Conservation (phyloP, 2,888 invertebrate genomes). For the Drosophila mettleri region DNA sequence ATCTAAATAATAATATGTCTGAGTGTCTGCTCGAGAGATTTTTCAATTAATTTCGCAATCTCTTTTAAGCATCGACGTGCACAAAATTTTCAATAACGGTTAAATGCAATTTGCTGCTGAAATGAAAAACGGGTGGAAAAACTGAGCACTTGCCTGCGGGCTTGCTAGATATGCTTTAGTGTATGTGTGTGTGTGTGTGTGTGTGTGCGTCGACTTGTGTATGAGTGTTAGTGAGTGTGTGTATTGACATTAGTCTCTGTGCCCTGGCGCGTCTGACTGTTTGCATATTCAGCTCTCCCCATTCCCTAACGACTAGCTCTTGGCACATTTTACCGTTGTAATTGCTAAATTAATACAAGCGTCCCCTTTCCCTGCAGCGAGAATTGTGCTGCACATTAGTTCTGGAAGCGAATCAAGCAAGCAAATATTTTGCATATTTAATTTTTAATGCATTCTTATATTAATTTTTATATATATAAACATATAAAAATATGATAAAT, state of each 20-base stretch:
- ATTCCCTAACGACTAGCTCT: constrained; percentile 47
- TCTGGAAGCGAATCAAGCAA: constrained; percentile 9
- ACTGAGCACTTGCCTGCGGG: constrained; percentile 29
- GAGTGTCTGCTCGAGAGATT: constrained; percentile 28
- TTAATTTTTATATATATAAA: background rate
- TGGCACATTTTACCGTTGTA: constrained; percentile 56
- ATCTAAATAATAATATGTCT: constrained; percentile 8
- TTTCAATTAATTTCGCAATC: constrained; percentile 71
- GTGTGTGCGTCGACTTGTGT: constrained; percentile 8
- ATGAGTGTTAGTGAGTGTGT: constrained; percentile 15
- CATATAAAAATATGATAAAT: background rate
- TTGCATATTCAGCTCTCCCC: background rate
- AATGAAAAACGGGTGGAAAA: constrained; percentile 41
- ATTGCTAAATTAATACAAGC: constrained; percentile 73
- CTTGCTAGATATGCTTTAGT: constrained; percentile 13
- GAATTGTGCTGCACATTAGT: constrained; percentile 42
- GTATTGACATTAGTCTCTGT: constrained; percentile 25
- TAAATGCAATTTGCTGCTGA: constrained; percentile 67
- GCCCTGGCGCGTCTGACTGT: constrained; percentile 40
- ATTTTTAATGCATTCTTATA: background rate
- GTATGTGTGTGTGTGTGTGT: constrained; percentile 2
- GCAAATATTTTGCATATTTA: constrained; percentile 1
- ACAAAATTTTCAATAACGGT: constrained; percentile 65
- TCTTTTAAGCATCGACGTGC: constrained; percentile 49
- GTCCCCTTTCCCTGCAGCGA: constrained; percentile 28